These are phyloP conservation scores for Pelecanoides urinatrix DNA, from an alignment of 2,113 vertebrate genomes.

Conservation along the genomic window DNA sequence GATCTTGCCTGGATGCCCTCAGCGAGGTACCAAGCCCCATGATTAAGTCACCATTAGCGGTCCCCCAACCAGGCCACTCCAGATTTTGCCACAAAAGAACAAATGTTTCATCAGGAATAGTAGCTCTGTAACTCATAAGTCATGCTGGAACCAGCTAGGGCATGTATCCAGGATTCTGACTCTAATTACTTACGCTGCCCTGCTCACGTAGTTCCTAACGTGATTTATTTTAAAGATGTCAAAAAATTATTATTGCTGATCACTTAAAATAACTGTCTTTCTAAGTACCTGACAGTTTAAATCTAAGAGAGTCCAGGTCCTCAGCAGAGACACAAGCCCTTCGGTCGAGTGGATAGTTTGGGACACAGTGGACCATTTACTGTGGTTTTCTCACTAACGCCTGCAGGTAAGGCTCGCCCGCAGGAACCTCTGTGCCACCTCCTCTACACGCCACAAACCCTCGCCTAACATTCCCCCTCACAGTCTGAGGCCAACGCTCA, in stretches of 20 bases:
- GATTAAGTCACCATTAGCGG: accelerated
- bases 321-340: background rate
- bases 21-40: background rate
- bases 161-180: background rate
- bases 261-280: constrained; percentile 34
- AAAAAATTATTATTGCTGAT: constrained; percentile 50
- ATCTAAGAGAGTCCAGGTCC: background rate
- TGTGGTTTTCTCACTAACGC: background rate
- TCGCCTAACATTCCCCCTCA: accelerated
- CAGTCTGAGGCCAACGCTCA: accelerated
- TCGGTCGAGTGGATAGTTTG: background rate
- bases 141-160: background rate
- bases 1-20: background rate
- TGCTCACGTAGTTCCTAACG: constrained; percentile 43
- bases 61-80: background rate
- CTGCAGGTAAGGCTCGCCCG: background rate
- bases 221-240: constrained; percentile 29
- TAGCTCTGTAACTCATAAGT: background rate
- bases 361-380: background rate
- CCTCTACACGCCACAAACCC: background rate
- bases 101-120: background rate
- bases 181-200: constrained; percentile 37
- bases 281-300: background rate
- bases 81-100: background rate
- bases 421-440: background rate